These are phyloP conservation scores for Leucophenga montana DNA, from an alignment of 2,888 invertebrate species.

Conservation along the genomic window DNA sequence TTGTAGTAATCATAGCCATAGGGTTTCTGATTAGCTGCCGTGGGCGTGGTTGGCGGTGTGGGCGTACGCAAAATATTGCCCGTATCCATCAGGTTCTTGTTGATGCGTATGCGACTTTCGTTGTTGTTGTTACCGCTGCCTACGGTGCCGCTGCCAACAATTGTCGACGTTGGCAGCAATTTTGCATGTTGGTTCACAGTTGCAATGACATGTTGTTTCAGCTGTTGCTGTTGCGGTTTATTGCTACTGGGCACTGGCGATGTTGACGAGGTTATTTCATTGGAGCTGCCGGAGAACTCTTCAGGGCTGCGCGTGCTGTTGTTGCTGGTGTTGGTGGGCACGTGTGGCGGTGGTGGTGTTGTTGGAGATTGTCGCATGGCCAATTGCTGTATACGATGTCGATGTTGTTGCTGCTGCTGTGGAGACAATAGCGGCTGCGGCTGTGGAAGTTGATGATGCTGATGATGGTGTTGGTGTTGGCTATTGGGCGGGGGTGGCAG, in stretches of 20 bases:
- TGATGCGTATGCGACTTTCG: slow-evolving; percentile 71
- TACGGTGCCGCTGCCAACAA: slow-evolving; percentile 41
- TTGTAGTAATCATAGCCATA: slow-evolving; percentile 49
- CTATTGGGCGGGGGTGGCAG: slow-evolving; percentile 41
- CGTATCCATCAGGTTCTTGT: slow-evolving; percentile 70
- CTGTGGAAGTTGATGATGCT: slow-evolving; percentile 19
- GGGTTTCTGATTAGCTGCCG: slow-evolving; percentile 44
- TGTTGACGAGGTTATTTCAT: slow-evolving; percentile 80
- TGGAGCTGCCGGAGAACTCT: slow-evolving; percentile 76
- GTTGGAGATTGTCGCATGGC: slow-evolving; percentile 37
- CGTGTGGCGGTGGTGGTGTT: slow-evolving; percentile 44
- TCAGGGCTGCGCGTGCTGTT: slow-evolving; percentile 65
- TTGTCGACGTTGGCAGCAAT: slow-evolving; percentile 59
- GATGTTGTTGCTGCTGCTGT: slow-evolving; percentile 21
- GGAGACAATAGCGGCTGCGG: slow-evolving; percentile 24
- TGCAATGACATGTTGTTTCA: slow-evolving; percentile 64
- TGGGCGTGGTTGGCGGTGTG: slow-evolving; percentile 45
- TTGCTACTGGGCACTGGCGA: slow-evolving; percentile 74
- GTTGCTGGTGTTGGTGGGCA: slow-evolving; percentile 40
- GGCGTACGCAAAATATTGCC: slow-evolving; percentile 61
- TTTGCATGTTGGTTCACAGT: slow-evolving; percentile 71
- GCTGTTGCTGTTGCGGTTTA: slow-evolving; percentile 42
- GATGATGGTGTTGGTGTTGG: slow-evolving; percentile 42
- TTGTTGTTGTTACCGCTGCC: slow-evolving; percentile 47
- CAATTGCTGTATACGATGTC: slow-evolving; percentile 35